These are phyloP conservation scores for Caiman crocodilus DNA, from an alignment of 2,797 vertebrate genomes.

Conservation along the genomic window DNA sequence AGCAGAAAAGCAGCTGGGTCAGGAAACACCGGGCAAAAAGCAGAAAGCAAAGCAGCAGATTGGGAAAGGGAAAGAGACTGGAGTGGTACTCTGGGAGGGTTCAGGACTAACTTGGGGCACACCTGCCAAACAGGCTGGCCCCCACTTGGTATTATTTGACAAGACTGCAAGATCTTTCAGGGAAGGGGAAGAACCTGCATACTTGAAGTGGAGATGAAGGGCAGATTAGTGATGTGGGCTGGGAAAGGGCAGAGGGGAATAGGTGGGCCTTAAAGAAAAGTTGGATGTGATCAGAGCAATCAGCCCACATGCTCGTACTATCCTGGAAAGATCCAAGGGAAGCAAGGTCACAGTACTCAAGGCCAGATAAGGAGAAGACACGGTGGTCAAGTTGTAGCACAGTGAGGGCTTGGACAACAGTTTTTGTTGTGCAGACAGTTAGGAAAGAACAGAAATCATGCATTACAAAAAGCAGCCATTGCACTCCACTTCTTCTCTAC, in stretches of 20 bases:
- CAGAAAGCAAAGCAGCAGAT: too few species aligned
- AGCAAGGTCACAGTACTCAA: neutral
- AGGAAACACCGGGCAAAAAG: too few species aligned
- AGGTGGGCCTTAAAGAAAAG: neutral
- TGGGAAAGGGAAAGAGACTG: too few species aligned
- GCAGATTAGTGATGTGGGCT: neutral
- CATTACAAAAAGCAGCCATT: neutral
- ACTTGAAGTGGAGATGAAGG: neutral
- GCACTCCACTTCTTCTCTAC: neutral
- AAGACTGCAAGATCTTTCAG: too few species aligned
- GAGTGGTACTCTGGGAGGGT: too few species aligned
- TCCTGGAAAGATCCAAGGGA: neutral
- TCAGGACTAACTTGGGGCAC: too few species aligned
- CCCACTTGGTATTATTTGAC: too few species aligned
- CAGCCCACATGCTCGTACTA: neutral
- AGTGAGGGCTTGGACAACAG: neutral
- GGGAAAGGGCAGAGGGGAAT: too few species aligned
- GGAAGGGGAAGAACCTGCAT: too few species aligned
- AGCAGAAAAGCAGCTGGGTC: too few species aligned
- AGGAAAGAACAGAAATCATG: neutral
- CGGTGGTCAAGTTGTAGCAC: neutral
- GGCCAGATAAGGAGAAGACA: neutral
- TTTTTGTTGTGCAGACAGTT: neutral
- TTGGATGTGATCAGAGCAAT: neutral
- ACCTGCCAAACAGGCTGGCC: too few species aligned